Evolutionary conservation across 1,140 invertebrate species (phyloP).

Genomic region (Magallana gigas): DNA sequence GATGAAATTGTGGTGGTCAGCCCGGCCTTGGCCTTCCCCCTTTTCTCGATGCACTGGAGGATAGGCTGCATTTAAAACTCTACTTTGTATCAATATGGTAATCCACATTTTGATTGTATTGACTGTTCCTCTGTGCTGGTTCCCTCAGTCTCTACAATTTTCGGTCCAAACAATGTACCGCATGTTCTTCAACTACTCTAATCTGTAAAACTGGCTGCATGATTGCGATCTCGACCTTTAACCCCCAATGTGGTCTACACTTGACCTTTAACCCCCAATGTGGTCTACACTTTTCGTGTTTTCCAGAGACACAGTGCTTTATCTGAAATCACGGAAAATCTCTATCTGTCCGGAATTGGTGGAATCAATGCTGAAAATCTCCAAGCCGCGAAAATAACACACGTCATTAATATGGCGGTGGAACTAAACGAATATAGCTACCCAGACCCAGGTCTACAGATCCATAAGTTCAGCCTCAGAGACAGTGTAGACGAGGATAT

Average conservation of each 20-base stretch:
- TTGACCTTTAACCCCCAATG: neutral
- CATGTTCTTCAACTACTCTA: too few relatives aligned
- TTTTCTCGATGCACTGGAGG: too few relatives aligned
- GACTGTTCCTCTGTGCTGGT: too few relatives aligned
- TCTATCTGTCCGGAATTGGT: slow-evolving; percentile 82
- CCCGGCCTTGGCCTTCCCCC: too few relatives aligned
- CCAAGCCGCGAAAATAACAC: slow-evolving; percentile 81
- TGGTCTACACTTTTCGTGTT: slow-evolving; percentile 3
- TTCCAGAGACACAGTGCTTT: slow-evolving; percentile 47
- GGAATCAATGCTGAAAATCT: slow-evolving; percentile 80
- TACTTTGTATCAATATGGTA: too few relatives aligned
- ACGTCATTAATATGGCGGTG: slow-evolving; percentile 89
- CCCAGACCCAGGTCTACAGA: slow-evolving; percentile 55
- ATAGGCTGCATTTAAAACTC: too few relatives aligned
- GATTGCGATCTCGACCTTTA: neutral
- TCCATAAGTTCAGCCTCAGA: slow-evolving; percentile 81
- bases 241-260: neutral
- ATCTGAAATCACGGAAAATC: slow-evolving; percentile 79
- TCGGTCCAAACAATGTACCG: too few relatives aligned
- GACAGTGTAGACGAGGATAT: slow-evolving; percentile 86
- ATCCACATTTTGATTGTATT: too few relatives aligned
- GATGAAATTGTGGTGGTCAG: too few relatives aligned
- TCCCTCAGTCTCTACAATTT: too few relatives aligned
- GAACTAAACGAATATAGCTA: slow-evolving; percentile 84
- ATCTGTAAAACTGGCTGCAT: neutral